These are phyloP conservation scores for Castor canadensis DNA, from an alignment of 2,113 vertebrate genomes.

Conservation along the genomic window DNA sequence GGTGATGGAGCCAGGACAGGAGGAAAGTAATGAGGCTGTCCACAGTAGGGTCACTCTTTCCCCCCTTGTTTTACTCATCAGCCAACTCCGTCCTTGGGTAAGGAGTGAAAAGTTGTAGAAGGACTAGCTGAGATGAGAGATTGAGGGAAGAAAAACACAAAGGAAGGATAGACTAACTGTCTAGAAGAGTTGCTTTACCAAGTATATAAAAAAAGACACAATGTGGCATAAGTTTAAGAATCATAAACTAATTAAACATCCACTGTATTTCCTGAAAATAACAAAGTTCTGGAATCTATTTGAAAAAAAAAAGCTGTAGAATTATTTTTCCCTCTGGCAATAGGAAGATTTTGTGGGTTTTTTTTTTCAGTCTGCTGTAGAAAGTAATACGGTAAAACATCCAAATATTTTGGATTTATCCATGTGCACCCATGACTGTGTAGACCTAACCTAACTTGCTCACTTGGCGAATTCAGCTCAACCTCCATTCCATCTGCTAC, in stretches of 20 bases:
- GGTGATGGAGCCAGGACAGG: background rate
- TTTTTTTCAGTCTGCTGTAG: background rate
- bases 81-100: background rate
- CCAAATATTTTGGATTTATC: background rate
- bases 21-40: background rate
- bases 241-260: background rate
- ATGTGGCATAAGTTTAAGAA: background rate
- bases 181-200: background rate
- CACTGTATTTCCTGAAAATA: background rate
- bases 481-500: background rate
- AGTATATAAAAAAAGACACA: background rate
- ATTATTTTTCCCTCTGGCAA: background rate
- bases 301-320: background rate
- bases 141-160: background rate
- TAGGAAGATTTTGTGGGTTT: background rate
- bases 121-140: background rate
- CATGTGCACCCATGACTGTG: background rate
- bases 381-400: background rate
- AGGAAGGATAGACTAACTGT: background rate
- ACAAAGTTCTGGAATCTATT: background rate
- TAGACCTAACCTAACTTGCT: conserved; percentile 53
- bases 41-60: background rate
- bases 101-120: background rate
- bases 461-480: background rate
- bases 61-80: background rate